Evolutionary conservation across 2,888 invertebrate genomes (phyloP).

Genomic region (Noctua fimbriata): DNA sequence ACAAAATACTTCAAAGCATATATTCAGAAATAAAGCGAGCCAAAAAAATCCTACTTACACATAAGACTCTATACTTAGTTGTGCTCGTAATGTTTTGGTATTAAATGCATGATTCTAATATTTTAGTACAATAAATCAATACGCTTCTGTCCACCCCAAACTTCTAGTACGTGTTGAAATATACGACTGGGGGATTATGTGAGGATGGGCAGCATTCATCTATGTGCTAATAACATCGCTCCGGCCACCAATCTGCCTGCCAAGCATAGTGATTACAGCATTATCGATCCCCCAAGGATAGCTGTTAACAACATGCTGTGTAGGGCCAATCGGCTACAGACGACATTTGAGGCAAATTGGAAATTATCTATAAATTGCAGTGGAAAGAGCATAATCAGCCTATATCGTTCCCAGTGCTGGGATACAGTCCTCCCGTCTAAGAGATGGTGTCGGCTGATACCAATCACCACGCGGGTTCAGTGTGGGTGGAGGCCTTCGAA

Average conservation of each 20-base stretch:
- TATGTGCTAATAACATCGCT: constrained; percentile 57
- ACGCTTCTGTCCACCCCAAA: constrained; percentile 2
- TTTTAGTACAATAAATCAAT: constrained; percentile 10
- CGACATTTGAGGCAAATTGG: constrained; percentile 18
- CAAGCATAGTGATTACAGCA: constrained; percentile 57
- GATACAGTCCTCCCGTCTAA: not conserved
- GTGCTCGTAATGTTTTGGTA: not conserved
- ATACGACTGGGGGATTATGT: constrained; percentile 49
- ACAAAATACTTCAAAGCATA: not conserved
- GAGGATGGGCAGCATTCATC: constrained; percentile 49
- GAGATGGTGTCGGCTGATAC: not conserved
- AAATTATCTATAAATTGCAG: constrained; percentile 23
- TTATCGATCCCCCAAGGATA: constrained; percentile 40
- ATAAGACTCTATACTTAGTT: not conserved
- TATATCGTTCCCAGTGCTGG: not conserved
- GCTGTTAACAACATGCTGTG: constrained; percentile 14
- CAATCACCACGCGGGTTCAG: not conserved
- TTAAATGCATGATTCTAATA: not conserved
- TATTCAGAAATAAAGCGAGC: not conserved
- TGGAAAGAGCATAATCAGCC: not conserved
- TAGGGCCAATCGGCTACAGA: constrained; percentile 9
- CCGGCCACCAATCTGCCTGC: constrained; percentile 45
- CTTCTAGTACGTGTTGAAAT: constrained; percentile 49
- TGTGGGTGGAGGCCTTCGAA: not conserved
- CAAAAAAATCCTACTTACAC: not conserved